Evolutionary conservation across 2,888 invertebrate genomes (phyloP), one percentile per base, ranked within the genome.

Genomic region (Sphaerophoria rueppellii): DNA sequence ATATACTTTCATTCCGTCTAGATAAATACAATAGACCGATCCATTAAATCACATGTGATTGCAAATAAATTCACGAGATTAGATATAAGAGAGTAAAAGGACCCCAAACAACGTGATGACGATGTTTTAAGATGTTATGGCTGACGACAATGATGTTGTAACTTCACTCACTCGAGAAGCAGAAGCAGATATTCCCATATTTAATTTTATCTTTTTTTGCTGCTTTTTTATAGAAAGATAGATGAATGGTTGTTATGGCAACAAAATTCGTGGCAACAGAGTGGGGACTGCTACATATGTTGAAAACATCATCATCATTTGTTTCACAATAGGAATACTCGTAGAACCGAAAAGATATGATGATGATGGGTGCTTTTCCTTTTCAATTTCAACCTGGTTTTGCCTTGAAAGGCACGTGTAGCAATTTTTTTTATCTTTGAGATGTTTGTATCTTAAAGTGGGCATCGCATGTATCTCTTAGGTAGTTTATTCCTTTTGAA

Each of bases 41-140:
- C 78, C 73, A 78, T 82, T 82, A 78, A 82, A 78, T 82, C 73
- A 74, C 74, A 82, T 78, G 70, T 58, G 82, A 82, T 78, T 82
- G 78, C 73, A 73, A 74, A 82, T 82, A 82, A 72, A 82, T 82
- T 70, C 54, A 74, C 78, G 43, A 73, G 58, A 37, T 14, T 34
- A 16, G 16, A 40, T 14, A 7, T 7, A 43, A 50, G 35, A 74
- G 12, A 50, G n/a, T 37, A 61, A 34, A 9, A 46, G 12, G 4
- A 34, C 12, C 50, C 43, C 14, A 35, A 71, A 11, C 65, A 74
- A 60, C 58, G 71, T 43, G 52, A 71, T 76, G 70, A 75, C 52
- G 63, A 50, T 60, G 55, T 52, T 55, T 60, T 11, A 67, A 58
- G 67, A 67, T 58, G 60, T 65, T 46, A 61, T 73, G 69, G 69